Base-by-base conservation (phyloP, 2,888 invertebrate genomes). In the Pyrrhosoma nymphula region DNA sequence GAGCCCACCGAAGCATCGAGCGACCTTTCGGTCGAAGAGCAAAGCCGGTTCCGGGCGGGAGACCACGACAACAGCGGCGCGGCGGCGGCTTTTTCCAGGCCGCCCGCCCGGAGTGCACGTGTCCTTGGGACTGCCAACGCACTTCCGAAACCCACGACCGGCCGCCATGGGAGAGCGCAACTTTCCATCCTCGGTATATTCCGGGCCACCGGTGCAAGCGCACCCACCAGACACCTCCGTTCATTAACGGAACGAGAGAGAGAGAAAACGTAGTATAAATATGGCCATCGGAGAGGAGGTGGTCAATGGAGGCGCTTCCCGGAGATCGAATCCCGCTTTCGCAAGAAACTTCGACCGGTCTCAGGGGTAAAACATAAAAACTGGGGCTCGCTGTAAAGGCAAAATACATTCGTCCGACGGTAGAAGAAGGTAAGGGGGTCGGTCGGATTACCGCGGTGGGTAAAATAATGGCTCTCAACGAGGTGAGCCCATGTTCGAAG, bases 161-260 rank as follows among this genome's bases (percentile, higher is more conserved):
- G 8, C 47, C 47, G 47, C 47, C 47, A 8, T 8, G 47, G 91
- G 93, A 93, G 93, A 63, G 93, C 35, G 69, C 93, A 39, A 93
- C 93, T 93, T 93, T 93, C 93, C 63, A 69, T 93, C 69, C 93
- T 39, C 60, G 60, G 93, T 6, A 47, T 63, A 93, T 93, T 93
- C 69, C 93, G 69, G 93, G 93, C 69, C 93, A 93, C 93, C 60
- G n/a, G 93, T 93, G 30, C 93, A 69, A 39, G 14, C 69, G 69
- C 69, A 93, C 93, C 93, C 60, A 20, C 26, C 26, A 3, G 60
- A 56, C 30, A 56, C 90, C 56, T n/a, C 60, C 30, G 60, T 35
- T 91, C 60, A 35, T 60, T 60, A 91, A 60, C 91, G 91, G 91
- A 20, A 91, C 63, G 20, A 16, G 60, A 35, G 39, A 91, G 55